Percentiles rank a stretch among this genome's conserved stretches.
Evolutionary conservation across 2,113 vertebrate species (phyloP).

Genomic region (Ivindomyrus marchei): DNA sequence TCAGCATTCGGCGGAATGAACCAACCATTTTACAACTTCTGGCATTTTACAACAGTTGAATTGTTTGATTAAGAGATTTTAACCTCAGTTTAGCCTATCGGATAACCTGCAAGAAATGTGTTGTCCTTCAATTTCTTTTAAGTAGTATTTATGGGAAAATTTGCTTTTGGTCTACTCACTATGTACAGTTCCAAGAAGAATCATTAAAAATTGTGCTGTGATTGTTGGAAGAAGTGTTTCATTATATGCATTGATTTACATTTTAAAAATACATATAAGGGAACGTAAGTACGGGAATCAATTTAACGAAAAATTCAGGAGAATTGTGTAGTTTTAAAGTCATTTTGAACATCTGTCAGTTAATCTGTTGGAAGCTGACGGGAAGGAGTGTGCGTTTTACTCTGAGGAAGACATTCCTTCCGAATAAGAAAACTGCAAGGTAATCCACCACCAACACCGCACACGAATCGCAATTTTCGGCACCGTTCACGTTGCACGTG

Average conservation of each 20-base stretch:
- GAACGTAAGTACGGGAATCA: background rate
- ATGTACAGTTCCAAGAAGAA: background rate
- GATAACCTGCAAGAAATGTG: background rate
- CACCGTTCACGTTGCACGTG: background rate
- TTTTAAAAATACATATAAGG: background rate
- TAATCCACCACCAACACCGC: background rate
- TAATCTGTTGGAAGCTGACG: background rate
- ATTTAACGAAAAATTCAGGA: background rate
- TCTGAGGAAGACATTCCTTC: background rate
- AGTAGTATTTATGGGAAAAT: background rate
- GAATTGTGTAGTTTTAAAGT: background rate
- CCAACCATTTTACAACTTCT: background rate
- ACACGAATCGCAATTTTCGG: background rate
- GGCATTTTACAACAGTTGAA: background rate
- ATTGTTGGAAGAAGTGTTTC: background rate
- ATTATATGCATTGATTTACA: background rate
- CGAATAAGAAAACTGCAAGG: background rate
- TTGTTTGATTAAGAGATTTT: background rate
- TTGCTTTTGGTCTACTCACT: background rate
- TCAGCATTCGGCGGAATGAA: background rate
- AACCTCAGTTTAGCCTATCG: background rate
- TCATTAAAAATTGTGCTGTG: background rate
- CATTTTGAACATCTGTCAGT: background rate
- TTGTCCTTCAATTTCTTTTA: background rate
- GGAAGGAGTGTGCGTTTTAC: background rate